Conservation (phyloP, 2,113 vertebrate genomes). For the Archocentrus centrarchus region DNA sequence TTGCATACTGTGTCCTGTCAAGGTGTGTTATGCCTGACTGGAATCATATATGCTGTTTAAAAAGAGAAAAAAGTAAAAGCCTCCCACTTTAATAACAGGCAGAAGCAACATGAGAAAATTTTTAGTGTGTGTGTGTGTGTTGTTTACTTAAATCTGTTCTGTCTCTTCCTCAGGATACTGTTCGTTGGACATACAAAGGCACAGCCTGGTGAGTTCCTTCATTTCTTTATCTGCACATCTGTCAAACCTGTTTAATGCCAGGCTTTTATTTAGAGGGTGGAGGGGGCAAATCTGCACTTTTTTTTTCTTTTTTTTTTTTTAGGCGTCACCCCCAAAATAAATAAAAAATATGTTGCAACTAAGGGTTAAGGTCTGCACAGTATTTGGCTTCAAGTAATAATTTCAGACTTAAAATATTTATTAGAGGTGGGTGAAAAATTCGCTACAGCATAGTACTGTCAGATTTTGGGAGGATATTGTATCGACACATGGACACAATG, state of each 20-base stretch:
- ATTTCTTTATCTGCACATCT: background rate
- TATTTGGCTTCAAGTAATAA: background rate
- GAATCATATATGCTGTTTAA: background rate
- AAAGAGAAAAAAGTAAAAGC: background rate
- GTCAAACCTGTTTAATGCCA: background rate
- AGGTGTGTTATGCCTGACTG: background rate
- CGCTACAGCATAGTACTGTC: too few relatives aligned
- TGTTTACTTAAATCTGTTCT: constrained; percentile 16
- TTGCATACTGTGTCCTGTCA: background rate
- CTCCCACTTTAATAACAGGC: background rate
- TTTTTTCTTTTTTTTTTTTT: too few relatives aligned
- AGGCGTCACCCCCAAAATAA: too few relatives aligned
- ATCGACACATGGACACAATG: too few relatives aligned
- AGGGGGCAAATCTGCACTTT: too few relatives aligned
- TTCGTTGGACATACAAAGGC: constrained; percentile 84
- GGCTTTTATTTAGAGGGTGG: background rate
- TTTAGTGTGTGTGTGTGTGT: background rate
- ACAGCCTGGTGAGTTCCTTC: constrained; percentile 71
- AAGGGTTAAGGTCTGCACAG: too few relatives aligned
- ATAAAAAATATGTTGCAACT: background rate
- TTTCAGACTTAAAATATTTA: too few relatives aligned
- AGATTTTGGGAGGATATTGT: too few relatives aligned
- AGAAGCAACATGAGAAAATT: background rate
- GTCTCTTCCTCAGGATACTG: constrained; percentile 73
- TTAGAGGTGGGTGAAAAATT: too few relatives aligned